A percentile compares a stretch with the other conserved stretches of the same genome.
Conservation (phyloP, 1,140 invertebrate genomes). For the Cylas formicarius region DNA sequence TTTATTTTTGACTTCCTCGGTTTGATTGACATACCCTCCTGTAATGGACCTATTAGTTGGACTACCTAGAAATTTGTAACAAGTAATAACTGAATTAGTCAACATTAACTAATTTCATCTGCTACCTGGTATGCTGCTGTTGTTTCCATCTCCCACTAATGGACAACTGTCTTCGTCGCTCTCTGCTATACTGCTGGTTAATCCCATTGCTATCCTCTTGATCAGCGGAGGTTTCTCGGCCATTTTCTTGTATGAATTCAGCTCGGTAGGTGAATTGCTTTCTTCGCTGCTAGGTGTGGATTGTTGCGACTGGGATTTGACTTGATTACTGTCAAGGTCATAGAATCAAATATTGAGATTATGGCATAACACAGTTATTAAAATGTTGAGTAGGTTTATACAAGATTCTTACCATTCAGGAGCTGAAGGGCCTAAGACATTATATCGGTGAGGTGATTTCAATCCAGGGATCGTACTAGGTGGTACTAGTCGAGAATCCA, state of each 20-base stretch:
- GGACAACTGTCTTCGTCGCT: conserved; percentile 56
- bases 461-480: too few relatives aligned
- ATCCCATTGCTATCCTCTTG: conserved; percentile 65
- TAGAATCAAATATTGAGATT: too few relatives aligned
- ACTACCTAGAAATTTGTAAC: conserved; percentile 37
- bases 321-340: too few relatives aligned
- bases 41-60: conserved; percentile 57
- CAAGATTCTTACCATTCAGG: too few relatives aligned
- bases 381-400: too few relatives aligned
- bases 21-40: conserved; percentile 72
- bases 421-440: too few relatives aligned
- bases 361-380: too few relatives aligned
- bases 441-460: too few relatives aligned
- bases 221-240: conserved; percentile 76
- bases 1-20: conserved; percentile 44
- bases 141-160: conserved; percentile 49
- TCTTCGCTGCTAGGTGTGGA: conserved; percentile 76
- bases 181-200: conserved; percentile 44
- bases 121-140: conserved; percentile 45
- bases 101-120: conserved; percentile 25
- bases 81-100: too few relatives aligned
- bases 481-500: too few relatives aligned
- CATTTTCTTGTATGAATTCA: conserved; percentile 76
- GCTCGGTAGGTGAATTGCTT: conserved; percentile 80
- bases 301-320: conserved; percentile 47